phyloP scores from a whole-genome alignment of 2,113 vertebrate genomes.

The Eupsittula cactorum region DNA sequence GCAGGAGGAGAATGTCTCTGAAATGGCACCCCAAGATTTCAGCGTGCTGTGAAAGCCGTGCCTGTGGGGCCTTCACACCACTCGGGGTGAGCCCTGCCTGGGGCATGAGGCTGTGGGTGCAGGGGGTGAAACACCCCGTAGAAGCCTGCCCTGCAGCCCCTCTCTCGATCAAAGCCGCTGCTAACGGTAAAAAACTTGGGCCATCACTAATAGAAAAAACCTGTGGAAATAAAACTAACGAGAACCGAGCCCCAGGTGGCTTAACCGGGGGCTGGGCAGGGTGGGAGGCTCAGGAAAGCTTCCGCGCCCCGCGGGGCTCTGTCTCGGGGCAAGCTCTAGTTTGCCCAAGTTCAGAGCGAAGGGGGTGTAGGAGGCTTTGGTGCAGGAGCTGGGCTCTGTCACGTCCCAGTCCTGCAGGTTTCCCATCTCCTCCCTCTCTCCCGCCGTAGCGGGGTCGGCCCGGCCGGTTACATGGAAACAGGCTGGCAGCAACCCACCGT shows the following conservation, averaged over 20 bases:
- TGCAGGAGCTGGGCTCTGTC: too few species aligned
- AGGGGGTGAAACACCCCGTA: background rate
- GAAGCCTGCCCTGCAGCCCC: background rate
- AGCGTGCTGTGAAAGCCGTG: background rate
- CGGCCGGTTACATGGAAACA: too few species aligned
- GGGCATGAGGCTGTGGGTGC: background rate
- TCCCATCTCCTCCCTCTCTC: too few species aligned
- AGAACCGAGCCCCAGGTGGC: background rate
- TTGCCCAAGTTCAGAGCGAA: background rate
- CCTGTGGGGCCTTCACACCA: fast-evolving
- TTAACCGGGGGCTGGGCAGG: background rate
- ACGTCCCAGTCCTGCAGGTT: too few species aligned
- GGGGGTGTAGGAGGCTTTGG: too few species aligned
- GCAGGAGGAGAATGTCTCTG: background rate
- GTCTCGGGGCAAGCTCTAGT: background rate
- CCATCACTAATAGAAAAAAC: background rate
- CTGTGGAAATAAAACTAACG: background rate
- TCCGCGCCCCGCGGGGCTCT: background rate
- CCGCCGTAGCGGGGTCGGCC: too few species aligned
- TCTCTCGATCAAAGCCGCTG: background rate
- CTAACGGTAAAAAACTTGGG: background rate
- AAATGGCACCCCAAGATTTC: fast-evolving
- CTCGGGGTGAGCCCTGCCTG: background rate
- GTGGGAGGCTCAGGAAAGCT: background rate
- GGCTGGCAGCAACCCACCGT: too few species aligned